phyloP scores from a whole-genome alignment of 1,140 invertebrate genomes.

The Heliothis subflexa region DNA sequence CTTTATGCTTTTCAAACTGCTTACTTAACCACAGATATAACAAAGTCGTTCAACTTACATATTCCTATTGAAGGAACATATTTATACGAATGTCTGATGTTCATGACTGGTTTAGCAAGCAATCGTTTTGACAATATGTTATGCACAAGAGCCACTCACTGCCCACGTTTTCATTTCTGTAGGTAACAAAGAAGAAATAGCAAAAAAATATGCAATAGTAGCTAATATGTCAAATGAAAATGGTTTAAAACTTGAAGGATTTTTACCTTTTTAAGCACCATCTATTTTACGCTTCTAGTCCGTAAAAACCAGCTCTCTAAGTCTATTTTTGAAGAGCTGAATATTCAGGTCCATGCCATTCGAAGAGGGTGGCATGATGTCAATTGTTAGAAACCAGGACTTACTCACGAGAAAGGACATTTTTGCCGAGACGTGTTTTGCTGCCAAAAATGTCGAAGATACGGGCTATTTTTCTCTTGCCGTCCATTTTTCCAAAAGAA shows the following conservation, averaged over 20 bases:
- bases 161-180: background rate
- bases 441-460: background rate
- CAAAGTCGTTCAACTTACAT: background rate
- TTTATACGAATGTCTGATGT: background rate
- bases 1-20: no score
- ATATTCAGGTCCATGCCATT: background rate
- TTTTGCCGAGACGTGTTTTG: background rate
- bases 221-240: no score
- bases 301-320: no score
- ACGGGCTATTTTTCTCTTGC: no score
- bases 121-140: conserved; percentile 4
- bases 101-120: conserved; percentile 29
- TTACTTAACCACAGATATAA: no score
- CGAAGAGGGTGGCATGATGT: background rate
- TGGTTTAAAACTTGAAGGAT: no score
- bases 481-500: no score
- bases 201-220: no score
- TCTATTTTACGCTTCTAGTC: no score
- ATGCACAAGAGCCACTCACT: conserved; percentile 10
- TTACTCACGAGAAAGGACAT: background rate
- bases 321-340: background rate
- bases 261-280: no score
- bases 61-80: background rate
- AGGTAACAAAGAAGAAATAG: no score
- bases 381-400: background rate